Evolutionary conservation across 1,140 invertebrate genomes (phyloP).

Genomic region (Diprion similis): DNA sequence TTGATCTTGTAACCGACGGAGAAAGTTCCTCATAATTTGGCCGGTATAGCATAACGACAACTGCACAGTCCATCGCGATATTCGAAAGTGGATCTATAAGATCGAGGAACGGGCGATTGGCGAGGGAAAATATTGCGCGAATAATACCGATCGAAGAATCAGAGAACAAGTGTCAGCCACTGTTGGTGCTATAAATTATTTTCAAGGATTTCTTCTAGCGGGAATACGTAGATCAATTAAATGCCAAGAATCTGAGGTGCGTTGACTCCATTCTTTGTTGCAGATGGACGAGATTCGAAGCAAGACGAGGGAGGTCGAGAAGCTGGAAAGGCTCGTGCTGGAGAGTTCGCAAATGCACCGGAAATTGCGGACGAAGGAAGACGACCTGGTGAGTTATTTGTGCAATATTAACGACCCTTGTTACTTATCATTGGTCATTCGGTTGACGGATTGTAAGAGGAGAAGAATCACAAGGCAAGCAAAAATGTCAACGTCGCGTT

Average conservation of each 20-base stretch:
- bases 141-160: no score
- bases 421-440: no score
- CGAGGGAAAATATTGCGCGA: not conserved
- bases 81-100: not conserved
- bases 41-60: not conserved
- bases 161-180: not conserved
- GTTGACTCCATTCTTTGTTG: slow-evolving; percentile 13
- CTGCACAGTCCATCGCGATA: not conserved
- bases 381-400: slow-evolving; percentile 31
- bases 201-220: slow-evolving; percentile 13
- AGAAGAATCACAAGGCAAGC: no score
- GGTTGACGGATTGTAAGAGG: no score
- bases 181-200: slow-evolving; percentile 3
- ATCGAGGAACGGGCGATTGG: not conserved
- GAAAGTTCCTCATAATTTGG: not conserved
- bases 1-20: not conserved
- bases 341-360: slow-evolving; percentile 21
- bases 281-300: slow-evolving; percentile 44
- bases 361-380: slow-evolving; percentile 28
- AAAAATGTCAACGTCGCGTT: no score
- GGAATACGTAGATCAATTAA: slow-evolving; percentile 6
- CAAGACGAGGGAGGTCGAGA: slow-evolving; percentile 39
- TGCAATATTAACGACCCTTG: not conserved
- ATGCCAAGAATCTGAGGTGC: not conserved
- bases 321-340: slow-evolving; percentile 34